These are phyloP conservation scores for Bemisia tabaci DNA, from an alignment of 1,140 invertebrate genomes.

Conservation along the genomic window DNA sequence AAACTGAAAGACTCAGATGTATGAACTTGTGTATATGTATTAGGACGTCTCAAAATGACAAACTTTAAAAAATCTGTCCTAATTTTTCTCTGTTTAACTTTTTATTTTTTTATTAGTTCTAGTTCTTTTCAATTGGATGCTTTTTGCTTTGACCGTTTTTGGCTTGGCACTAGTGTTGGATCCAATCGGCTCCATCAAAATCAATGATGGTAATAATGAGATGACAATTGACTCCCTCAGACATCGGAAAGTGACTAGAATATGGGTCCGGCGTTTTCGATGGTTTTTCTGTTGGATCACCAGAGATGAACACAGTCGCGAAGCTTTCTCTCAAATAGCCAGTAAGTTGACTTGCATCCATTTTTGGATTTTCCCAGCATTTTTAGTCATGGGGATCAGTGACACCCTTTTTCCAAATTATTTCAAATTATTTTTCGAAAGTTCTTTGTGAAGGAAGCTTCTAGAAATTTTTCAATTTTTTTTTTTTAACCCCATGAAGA, in stretches of 20 bases:
- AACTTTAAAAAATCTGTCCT: too few species aligned
- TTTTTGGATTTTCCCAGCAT: too few species aligned
- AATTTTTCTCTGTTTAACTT: constrained; percentile 12
- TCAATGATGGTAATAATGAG: constrained; percentile 30
- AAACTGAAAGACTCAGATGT: too few species aligned
- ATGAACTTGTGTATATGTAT: too few species aligned
- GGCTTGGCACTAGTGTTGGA: constrained; percentile 66
- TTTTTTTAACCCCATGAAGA: too few species aligned
- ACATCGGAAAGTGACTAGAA: constrained; percentile 37
- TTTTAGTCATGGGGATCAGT: too few species aligned
- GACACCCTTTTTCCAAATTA: too few species aligned
- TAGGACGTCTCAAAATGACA: too few species aligned
- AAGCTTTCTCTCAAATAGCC: constrained; percentile 72
- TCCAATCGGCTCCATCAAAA: constrained; percentile 54
- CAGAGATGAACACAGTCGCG: constrained; percentile 59
- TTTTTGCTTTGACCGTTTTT: constrained; percentile 56
- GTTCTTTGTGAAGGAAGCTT: too few species aligned
- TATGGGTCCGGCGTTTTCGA: constrained; percentile 56
- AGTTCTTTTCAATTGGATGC: constrained; percentile 65
- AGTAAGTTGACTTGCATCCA: constrained; percentile 39
- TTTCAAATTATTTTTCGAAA: too few species aligned
- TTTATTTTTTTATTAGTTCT: constrained; percentile 38
- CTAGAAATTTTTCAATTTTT: too few species aligned
- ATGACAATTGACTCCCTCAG: constrained; percentile 25
- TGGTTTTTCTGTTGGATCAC: constrained; percentile 68